Base-by-base conservation (phyloP, 2,113 vertebrate species). In the Cottus gobio region DNA sequence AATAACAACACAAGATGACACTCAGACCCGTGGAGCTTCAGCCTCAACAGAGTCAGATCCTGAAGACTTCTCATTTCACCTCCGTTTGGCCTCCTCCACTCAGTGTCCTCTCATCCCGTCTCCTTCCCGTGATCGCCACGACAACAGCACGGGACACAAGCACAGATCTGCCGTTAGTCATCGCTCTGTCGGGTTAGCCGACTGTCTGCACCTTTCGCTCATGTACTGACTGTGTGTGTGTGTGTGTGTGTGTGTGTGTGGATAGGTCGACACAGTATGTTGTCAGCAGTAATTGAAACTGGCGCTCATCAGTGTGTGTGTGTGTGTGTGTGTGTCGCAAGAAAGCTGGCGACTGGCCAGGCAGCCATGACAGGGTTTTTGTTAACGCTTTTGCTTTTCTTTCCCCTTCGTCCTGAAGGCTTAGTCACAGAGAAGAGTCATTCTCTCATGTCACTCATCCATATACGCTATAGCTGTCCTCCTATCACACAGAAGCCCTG, bases 271-370 rank as follows among this genome's bases (percentile, higher is more conserved):
- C 76, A 88, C 86, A 77, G 80, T 82, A 70, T 85, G 52, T 77
- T 80, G 86, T 90, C 93, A 90, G 89, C 82, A 79, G 80, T 89
- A 85, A 92, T 91, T 74, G 80, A 77, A 88, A 87, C 70, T 85
- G 79, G 76, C 86, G 70, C 71, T 80, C 69, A 77, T 86, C 85
- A 90, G 66, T 70, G 37, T 79, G 71, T 80, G 58, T 3, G 13
- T 36, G 39, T 30, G 24, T 52, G 56, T 60, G 36, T 75, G 67
- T 75, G 75, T 73, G 81, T 75, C 44, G 4, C 70, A 64, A n/a
- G n/a, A n/a, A n/a, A n/a, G n/a, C n/a, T n/a, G n/a, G 85, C 72
- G 71, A 92, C 84, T 67, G 83, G 36, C 79, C 69, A 63, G 77
- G 78, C 83, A 71, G 75, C 84, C 79, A 86, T 89, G 82, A 85